Base-by-base conservation (phyloP, 1,140 invertebrate genomes). In the Eurosta solidaginis region DNA sequence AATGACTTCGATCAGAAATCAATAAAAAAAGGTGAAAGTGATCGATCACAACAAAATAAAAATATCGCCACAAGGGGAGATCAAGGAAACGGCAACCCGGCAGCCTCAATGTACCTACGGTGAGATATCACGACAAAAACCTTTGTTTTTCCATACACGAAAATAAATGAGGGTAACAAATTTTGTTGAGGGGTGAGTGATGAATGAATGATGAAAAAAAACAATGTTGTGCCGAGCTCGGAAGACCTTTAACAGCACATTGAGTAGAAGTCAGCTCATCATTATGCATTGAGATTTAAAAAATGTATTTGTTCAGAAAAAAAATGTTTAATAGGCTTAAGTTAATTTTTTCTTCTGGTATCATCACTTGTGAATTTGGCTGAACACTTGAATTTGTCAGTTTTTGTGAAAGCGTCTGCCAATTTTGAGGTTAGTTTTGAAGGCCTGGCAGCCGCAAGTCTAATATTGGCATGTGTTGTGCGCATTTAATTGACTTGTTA, bases 281-380 rank as follows among this genome's bases (percentile, higher is more conserved):
- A 29, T 54, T 36, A 29, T 36, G 14, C 33, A 20, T 1, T 3
- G 3, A 2, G n/a, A 68, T 17, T 36, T 20, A 1, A n/a, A 40
- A 68, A 40, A 40, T 9, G 5, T 6, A 68, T 40, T 22, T 20
- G 33, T 40, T 40, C n/a, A 68, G 22, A 68, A 40, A 63, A 36
- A 68, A 68, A 68, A 68, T 40, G 29, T 68, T n/a, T 68, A 68
- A 68, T 68, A 68, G 59, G 59, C 59, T 68, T 68, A 68, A 68
- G 14, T 29, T n/a, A n/a, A 68, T 42, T 68, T 54, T 54, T 49
- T 49, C 3, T 54, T 54, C 40, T 68, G 29, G 33, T 17, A 68
- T 20, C 59, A 68, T 29, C 59, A 68, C 59, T 68, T 40, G 33
- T 36, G 40, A 68, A 68, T 68, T 68, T 68, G 36, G 59, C 59